Base-by-base conservation (phyloP, 2,797 vertebrate genomes). In the Xiphorhynchus erythropygius region DNA sequence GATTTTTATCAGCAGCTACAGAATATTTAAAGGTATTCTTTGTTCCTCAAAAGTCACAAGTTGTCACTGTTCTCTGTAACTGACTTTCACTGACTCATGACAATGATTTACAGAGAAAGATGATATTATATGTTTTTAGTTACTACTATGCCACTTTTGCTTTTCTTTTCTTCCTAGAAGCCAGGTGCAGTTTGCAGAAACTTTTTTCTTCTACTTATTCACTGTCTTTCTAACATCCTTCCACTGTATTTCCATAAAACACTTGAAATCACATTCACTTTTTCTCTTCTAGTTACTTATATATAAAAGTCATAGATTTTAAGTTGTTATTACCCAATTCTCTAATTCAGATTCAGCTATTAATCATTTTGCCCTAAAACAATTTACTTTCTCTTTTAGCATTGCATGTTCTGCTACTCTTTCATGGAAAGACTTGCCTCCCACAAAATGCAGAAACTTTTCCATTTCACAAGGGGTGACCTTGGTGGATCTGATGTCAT, bases 1-100 rank as follows among this genome's bases (percentile, higher is more conserved):
- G 94, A 94, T 88, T 91, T 92, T 84, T 94, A 95, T 92, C 94
- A 73, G 59, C 33, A 79, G 33, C 59, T 86, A 63, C 1, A 0
- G 69, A 73, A 62, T 81, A 88, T 86, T 94, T 84, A 93, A 84
- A 89, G 47, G 33, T 73, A 82, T 76, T 68, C 35, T 80, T 94
- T 90, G 62, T 73, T 92, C 63, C 44, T 78, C 59, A 86, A 63
- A 92, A 93, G 82, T 75, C 78, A 59, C 57, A 83, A 81, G 52
- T 74, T 62, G 32, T 84, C 59, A 76, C 49, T 62, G 50, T 70
- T 50, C 18, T 18, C 39, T 73, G 18, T 37, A 56, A 70, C 32
- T 2, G 7, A 37, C 35, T 91, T 90, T 59, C 50, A 63, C 44
- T 44, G 62, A 21, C 35, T 75, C 24, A 37, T 63, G 44, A 69